Conservation (phyloP, 2,113 vertebrate species). For the Bos javanicus region DNA sequence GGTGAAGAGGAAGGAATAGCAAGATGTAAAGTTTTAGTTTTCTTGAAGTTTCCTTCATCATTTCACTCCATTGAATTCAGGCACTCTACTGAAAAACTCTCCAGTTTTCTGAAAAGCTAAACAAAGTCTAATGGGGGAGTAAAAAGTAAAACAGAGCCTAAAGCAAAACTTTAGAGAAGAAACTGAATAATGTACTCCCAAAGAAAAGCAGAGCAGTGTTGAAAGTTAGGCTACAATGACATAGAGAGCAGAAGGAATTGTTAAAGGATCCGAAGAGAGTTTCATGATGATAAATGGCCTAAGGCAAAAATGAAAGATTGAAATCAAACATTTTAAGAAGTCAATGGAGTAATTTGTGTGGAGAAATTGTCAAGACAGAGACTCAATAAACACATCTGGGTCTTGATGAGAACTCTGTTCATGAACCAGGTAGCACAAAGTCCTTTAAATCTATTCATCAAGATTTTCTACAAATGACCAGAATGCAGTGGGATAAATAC, state of each 20-base stretch:
- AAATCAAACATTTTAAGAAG: constrained; percentile 5
- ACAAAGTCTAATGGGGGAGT: neutral
- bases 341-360: constrained; percentile 7
- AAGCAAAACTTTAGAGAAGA: neutral
- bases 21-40: neutral
- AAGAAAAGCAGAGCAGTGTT: neutral
- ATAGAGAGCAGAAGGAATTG: neutral
- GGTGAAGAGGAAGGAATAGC: neutral
- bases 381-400: constrained; percentile 3
- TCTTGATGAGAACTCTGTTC: constrained; percentile 14
- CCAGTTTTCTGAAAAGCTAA: neutral
- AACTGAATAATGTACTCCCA: neutral
- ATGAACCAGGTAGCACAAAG: constrained; percentile 16
- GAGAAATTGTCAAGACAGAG: constrained; percentile 21
- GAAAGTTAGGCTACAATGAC: constrained; percentile 31
- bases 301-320: constrained; percentile 36
- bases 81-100: constrained; percentile 4
- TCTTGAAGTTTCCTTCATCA: neutral
- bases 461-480: constrained; percentile 14
- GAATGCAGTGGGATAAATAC: neutral
- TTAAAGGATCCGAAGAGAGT: neutral
- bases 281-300: constrained; percentile 21
- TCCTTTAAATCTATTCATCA: constrained; percentile 25
- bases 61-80: neutral
- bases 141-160: constrained; percentile 16